A percentile compares a stretch with the other conserved stretches of the same genome.
Evolutionary conservation across 1,140 invertebrate species (phyloP).

Genomic region (Eueides isabella): DNA sequence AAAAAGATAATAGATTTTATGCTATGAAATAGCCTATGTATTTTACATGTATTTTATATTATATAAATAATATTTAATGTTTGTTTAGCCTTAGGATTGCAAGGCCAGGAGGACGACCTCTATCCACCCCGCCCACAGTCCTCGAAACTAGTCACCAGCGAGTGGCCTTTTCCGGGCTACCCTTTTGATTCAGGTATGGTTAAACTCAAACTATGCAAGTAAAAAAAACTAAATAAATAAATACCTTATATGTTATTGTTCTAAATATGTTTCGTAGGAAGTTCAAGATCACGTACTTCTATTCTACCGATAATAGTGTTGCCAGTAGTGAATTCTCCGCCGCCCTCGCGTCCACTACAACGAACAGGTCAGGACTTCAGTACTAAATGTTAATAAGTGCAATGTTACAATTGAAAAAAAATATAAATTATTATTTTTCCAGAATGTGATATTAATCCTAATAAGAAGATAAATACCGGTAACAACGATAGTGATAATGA

Average conservation of each 20-base stretch:
- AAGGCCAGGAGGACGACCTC: not conserved
- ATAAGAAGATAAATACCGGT: not conserved
- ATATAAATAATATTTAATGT: not conserved
- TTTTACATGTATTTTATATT: too few relatives aligned
- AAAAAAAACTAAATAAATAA: not conserved
- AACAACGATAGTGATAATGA: conserved; percentile 3
- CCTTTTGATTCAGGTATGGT: not conserved
- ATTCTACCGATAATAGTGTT: conserved; percentile 16
- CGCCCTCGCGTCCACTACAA: not conserved
- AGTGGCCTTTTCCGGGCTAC: not conserved
- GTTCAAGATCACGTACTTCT: not conserved
- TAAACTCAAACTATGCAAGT: not conserved
- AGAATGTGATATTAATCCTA: conserved; percentile 2
- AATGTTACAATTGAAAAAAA: not conserved
- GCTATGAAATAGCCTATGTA: too few relatives aligned
- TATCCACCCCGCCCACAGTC: not conserved
- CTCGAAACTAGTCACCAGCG: not conserved
- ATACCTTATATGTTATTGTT: not conserved
- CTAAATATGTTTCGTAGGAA: not conserved
- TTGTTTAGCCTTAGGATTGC: not conserved
- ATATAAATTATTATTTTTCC: not conserved
- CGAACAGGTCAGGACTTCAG: not conserved
- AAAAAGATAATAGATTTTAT: too few relatives aligned
- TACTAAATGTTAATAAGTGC: too few relatives aligned
- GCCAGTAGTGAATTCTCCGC: not conserved